These are phyloP conservation scores for Gnathonemus longibarbis DNA, from an alignment of 2,113 vertebrate genomes.

Conservation along the genomic window DNA sequence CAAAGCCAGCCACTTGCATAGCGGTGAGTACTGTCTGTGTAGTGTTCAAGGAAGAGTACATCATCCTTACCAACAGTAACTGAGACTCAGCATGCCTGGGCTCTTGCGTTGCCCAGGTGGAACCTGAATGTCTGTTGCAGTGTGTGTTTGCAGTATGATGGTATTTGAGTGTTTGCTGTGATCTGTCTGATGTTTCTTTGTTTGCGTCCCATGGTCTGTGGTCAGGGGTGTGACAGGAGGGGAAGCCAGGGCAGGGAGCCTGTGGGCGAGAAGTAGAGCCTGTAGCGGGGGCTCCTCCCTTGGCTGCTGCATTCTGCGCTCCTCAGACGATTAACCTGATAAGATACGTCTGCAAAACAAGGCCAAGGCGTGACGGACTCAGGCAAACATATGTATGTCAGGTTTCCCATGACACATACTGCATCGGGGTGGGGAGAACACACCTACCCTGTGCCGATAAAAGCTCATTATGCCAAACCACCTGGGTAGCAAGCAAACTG, in stretches of 20 bases:
- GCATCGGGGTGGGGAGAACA: neutral
- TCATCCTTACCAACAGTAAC: neutral
- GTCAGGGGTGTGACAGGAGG: neutral
- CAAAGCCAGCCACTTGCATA: neutral
- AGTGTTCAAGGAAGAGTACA: neutral
- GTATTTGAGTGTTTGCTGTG: neutral
- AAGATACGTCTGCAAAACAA: neutral
- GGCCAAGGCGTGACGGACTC: neutral
- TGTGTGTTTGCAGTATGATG: neutral
- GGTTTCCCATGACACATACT: neutral
- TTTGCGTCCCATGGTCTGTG: neutral
- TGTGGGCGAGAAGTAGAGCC: neutral
- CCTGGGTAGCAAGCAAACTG: neutral
- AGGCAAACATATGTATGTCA: neutral
- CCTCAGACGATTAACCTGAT: neutral
- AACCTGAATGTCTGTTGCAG: neutral
- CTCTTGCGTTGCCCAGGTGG: neutral
- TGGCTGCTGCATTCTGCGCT: neutral
- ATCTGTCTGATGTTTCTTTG: neutral
- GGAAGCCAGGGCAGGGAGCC: neutral
- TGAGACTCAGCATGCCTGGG: neutral
- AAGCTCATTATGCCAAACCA: neutral
- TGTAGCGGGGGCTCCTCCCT: neutral
- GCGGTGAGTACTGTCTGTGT: constrained; percentile 6
- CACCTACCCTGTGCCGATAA: neutral